Base-by-base conservation (phyloP, 1,140 invertebrate genomes). In the Grapholita molesta region DNA sequence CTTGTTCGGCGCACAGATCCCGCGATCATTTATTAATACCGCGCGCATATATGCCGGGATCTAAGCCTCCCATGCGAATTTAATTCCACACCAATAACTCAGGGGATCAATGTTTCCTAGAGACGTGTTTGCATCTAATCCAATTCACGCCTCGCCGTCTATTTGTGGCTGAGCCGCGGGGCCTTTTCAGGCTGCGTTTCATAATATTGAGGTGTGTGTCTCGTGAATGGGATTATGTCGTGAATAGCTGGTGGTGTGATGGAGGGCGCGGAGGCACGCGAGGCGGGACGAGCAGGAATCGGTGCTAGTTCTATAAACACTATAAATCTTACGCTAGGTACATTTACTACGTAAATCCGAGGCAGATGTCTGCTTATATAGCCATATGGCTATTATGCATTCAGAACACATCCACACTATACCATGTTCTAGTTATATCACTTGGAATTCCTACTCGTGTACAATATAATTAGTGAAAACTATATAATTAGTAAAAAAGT, bases 181-280 rank as follows among this genome's bases (percentile, higher is more conserved):
- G 12, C 12, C 55, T n/a, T 28, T 30, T 61, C n/a, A 28, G 24
- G 11, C 11, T 1, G 24, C 55, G n/a, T 30, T 61, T 61, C 55
- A 61, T 28, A 61, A 61, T 61, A 61, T 61, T 61, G 24, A 28
- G 55, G 12, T 28, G 30, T 28, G 55, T 61, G 28, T 25, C 53
- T 8, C 8, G 30, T 61, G 18, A 61, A 61, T 28, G 9, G 55
- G 28, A 61, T 61, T n/a, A 28, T 30, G 12, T 61, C 15, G 25
- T 61, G 55, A 61, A 61, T 61, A 48, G 18, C 42, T 21, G 25
- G 55, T 61, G 55, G 18, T 24, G 21, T 53, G 52, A 61, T 15
- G 4, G 24, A 61, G 55, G 24, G 55, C 55, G 55, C 28, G 25
- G 55, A 1, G 24, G 12, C 55, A 61, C 55, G 55, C 55, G 55